These are phyloP conservation scores for Centropus bengalensis DNA, from an alignment of 2,113 vertebrate species.

Conservation along the genomic window DNA sequence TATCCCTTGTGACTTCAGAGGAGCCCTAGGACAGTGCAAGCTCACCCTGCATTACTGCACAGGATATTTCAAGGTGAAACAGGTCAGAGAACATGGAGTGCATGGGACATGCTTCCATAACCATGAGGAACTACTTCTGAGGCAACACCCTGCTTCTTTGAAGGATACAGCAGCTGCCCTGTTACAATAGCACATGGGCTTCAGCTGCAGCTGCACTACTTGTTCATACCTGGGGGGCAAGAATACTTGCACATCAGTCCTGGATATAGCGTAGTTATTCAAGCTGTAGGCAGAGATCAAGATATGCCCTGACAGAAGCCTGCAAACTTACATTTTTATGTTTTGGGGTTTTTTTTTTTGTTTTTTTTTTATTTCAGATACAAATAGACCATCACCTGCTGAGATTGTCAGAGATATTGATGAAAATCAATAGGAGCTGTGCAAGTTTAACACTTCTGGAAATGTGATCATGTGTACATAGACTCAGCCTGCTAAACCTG, in stretches of 20 bases:
- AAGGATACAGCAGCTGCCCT: not conserved
- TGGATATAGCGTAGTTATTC: not conserved
- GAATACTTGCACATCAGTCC: not conserved
- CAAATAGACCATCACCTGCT: not conserved
- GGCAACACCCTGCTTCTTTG: not conserved
- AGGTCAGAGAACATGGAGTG: not conserved
- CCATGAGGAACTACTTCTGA: not conserved
- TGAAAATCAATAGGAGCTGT: not conserved
- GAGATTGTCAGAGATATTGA: not conserved
- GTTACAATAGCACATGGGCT: not conserved
- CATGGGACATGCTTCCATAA: not conserved
- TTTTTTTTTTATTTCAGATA: not conserved
- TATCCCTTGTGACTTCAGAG: not conserved
- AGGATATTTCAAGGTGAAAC: not conserved
- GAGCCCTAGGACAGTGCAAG: not conserved
- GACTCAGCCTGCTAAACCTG: not conserved
- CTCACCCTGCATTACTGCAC: not conserved
- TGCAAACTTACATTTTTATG: not conserved
- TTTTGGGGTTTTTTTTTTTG: not conserved
- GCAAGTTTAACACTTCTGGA: not conserved
- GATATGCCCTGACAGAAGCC: not conserved
- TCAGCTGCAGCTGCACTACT: not conserved
- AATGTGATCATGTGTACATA: not conserved
- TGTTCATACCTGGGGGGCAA: constrained; percentile 8
- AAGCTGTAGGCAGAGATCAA: not conserved